Percentiles rank a stretch among this genome's conserved stretches.
phyloP scores from a whole-genome alignment of 2,888 invertebrate species.

The Patella caerulea region DNA sequence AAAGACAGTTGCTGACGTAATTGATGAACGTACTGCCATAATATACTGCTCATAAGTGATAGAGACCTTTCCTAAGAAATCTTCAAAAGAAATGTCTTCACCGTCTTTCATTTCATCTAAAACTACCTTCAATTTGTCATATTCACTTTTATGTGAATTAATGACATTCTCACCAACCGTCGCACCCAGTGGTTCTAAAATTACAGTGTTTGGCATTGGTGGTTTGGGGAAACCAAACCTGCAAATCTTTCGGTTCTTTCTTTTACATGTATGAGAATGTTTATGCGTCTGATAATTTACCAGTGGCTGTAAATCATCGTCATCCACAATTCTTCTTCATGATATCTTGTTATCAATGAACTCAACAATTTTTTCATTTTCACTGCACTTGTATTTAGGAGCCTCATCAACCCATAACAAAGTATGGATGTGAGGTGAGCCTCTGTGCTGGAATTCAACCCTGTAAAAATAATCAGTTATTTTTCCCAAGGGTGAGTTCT shows the following conservation, averaged over 20 bases:
- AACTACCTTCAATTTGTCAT: not conserved
- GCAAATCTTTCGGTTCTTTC: not conserved
- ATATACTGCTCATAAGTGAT: conserved; percentile 15
- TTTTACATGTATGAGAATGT: no score
- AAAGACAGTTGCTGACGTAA: conserved; percentile 23
- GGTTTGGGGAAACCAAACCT: conserved; percentile 15
- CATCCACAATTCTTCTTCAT: conserved; percentile 29
- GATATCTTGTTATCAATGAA: conserved; percentile 31
- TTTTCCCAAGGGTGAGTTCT: conserved; percentile 37
- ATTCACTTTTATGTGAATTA: no score
- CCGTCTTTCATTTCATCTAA: no score
- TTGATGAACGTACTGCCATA: not conserved
- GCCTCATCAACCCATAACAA: conserved; percentile 43
- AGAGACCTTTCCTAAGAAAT: not conserved
- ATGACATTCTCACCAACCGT: no score
- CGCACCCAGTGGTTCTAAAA: conserved; percentile 9
- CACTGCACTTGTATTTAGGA: conserved; percentile 30
- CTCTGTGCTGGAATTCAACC: conserved; percentile 52
- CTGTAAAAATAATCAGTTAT: conserved; percentile 40
- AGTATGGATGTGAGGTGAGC: conserved; percentile 47
- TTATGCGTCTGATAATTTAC: no score
- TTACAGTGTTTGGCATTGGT: conserved; percentile 2
- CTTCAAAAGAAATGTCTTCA: not conserved
- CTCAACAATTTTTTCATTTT: conserved; percentile 29
- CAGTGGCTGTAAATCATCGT: not conserved